A percentile compares a stretch with the other conserved stretches of the same genome.
phyloP scores from a whole-genome alignment of 2,113 vertebrate species.

The Dasypus novemcinctus region DNA sequence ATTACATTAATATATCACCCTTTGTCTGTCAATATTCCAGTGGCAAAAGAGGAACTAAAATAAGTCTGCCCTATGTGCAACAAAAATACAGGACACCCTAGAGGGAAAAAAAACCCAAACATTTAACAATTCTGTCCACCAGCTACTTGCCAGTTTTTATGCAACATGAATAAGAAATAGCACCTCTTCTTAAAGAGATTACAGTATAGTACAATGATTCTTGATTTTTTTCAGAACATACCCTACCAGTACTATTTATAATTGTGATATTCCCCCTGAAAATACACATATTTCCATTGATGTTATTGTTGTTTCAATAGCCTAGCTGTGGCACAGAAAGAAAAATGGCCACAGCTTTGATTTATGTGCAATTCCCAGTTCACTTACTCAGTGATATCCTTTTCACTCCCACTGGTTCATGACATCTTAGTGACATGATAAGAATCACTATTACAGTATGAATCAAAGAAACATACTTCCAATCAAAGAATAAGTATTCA shows the following conservation, averaged over 20 bases:
- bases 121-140: neutral
- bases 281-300: neutral
- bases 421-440: neutral
- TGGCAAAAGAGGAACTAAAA: neutral
- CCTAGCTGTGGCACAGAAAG: neutral
- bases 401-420: neutral
- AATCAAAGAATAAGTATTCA: neutral
- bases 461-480: neutral
- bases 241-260: neutral
- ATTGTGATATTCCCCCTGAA: neutral
- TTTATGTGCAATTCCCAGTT: neutral
- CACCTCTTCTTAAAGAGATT: neutral
- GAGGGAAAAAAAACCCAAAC: neutral
- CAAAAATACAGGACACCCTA: neutral
- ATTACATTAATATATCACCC: slow-evolving; percentile 14
- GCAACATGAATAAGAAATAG: neutral
- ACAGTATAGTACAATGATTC: neutral
- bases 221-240: neutral
- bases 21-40: neutral
- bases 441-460: neutral
- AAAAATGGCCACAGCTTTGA: neutral
- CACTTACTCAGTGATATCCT: neutral
- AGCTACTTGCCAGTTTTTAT: neutral
- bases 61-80: neutral
- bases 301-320: neutral